These are phyloP conservation scores for Hydrophis major DNA, from an alignment of 2,797 vertebrate species.

Conservation along the genomic window DNA sequence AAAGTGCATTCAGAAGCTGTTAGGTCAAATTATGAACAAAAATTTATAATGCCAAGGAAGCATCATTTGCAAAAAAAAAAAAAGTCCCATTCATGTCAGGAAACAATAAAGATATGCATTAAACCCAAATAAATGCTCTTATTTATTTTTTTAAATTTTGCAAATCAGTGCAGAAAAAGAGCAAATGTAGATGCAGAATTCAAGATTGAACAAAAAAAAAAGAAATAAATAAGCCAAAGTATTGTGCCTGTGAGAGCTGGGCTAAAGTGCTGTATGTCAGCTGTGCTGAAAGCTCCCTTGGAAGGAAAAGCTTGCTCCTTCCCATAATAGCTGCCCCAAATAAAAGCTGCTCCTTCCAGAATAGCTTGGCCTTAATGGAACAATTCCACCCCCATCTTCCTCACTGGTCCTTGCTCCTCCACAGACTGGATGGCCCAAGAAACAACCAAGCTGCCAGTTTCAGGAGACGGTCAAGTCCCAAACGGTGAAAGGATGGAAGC, in stretches of 20 bases:
- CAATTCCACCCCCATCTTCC: constrained; percentile 47
- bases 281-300: neutral
- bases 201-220: neutral
- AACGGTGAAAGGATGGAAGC: constrained; percentile 67
- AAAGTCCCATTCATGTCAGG: neutral
- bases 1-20: neutral
- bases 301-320: neutral
- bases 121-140: neutral
- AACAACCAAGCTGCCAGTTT: constrained; percentile 70
- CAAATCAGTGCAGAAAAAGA: neutral
- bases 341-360: constrained; percentile 42
- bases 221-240: neutral
- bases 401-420: constrained; percentile 7
- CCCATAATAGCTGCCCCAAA: neutral
- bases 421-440: constrained; percentile 70
- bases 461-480: constrained; percentile 68
- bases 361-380: constrained; percentile 59
- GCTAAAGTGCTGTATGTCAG: neutral
- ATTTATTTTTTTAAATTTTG: neutral
- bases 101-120: neutral
- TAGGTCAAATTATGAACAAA: neutral
- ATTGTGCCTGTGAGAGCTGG: neutral
- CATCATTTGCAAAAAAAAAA: neutral
- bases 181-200: neutral
- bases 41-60: neutral